Conservation (phyloP, 2,113 vertebrate genomes). For the Perognathus longimembris region DNA sequence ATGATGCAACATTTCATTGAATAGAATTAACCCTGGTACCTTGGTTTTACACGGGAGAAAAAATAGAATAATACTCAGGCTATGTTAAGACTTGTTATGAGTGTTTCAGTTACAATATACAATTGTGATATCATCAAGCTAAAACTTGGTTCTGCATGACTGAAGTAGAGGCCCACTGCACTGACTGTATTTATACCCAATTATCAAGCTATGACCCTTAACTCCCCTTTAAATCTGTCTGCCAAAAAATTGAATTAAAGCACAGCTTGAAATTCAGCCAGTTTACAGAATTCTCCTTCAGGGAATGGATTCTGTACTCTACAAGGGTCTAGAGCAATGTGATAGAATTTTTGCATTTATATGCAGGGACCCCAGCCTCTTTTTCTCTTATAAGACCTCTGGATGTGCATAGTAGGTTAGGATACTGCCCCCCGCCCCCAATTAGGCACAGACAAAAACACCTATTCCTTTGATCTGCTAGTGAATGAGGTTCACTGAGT, state of each 20-base stretch:
- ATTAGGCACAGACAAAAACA: not conserved
- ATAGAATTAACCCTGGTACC: conserved; percentile 65
- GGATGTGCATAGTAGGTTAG: not conserved
- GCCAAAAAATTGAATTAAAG: conserved; percentile 86
- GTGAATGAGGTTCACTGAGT: not conserved
- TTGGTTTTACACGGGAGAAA: conserved; percentile 71
- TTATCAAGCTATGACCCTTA: conserved; percentile 83
- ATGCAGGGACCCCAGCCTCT: conserved; percentile 42
- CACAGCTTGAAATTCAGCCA: conserved; percentile 82
- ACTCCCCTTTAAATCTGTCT: conserved; percentile 76
- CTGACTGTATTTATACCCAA: conserved; percentile 80
- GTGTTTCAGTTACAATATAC: conserved; percentile 82
- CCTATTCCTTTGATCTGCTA: conserved; percentile 3
- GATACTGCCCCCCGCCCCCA: not conserved
- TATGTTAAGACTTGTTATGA: conserved; percentile 80
- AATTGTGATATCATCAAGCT: conserved; percentile 81
- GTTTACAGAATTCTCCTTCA: conserved; percentile 81
- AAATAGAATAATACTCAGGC: conserved; percentile 80
- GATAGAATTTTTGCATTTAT: conserved; percentile 59
- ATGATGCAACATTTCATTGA: conserved; percentile 75
- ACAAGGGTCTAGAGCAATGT: conserved; percentile 71
- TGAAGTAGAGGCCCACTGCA: conserved; percentile 72
- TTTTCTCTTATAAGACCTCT: conserved; percentile 51
- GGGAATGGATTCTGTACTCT: conserved; percentile 71
- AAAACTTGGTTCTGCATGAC: conserved; percentile 84